Conservation (phyloP, 2,797 vertebrate species). For the Ptychadena robeensis region DNA sequence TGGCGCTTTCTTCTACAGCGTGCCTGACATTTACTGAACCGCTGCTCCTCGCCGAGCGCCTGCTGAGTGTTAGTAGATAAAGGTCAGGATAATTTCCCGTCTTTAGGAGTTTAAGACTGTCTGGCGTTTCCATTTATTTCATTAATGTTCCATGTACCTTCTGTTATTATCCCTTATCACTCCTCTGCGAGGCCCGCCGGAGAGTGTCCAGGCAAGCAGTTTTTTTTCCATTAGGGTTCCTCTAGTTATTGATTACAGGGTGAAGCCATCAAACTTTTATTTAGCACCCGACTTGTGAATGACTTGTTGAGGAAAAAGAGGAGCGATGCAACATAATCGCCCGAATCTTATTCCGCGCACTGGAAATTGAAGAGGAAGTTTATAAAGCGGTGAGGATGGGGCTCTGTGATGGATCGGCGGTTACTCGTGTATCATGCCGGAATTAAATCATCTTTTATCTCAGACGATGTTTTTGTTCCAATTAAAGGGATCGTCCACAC, state of each 20-base stretch:
- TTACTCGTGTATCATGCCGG: background rate
- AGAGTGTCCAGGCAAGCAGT: background rate
- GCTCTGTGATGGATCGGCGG: background rate
- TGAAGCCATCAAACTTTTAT: background rate
- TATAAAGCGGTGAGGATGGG: background rate
- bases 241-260: constrained; percentile 8
- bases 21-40: constrained; percentile 40
- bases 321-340: background rate
- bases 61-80: constrained; percentile 24
- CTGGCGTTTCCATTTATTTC: background rate
- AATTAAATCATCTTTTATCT: background rate
- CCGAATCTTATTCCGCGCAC: background rate
- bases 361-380: background rate
- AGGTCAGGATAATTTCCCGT: constrained; percentile 48
- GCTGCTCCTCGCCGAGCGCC: background rate
- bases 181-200: background rate
- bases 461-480: background rate
- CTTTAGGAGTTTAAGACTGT: background rate
- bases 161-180: constrained; percentile 27
- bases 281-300: background rate
- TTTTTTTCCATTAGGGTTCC: background rate
- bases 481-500: background rate
- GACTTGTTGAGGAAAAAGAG: background rate
- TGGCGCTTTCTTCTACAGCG: constrained; percentile 16
- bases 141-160: background rate